Evolutionary conservation across 1,140 invertebrate genomes (phyloP).

Genomic region (Drosophila azteca): DNA sequence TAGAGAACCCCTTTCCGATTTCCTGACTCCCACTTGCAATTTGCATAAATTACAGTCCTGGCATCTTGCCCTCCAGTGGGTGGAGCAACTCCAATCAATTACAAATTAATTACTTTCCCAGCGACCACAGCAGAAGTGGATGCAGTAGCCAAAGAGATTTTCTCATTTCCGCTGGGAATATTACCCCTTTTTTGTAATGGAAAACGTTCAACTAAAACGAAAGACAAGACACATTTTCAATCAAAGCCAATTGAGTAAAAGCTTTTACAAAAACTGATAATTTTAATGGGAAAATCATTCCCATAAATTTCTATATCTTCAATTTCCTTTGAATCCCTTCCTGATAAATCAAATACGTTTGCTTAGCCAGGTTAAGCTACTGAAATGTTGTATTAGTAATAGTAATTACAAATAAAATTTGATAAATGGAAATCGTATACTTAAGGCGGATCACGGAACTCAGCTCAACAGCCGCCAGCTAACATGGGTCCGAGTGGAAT

Average conservation of each 20-base stretch:
- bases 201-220: background rate
- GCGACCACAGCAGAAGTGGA: conserved; percentile 22
- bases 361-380: too few species aligned
- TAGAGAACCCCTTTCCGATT: too few species aligned
- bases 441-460: too few species aligned
- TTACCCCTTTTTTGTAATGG: conserved; percentile 3
- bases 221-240: too few species aligned
- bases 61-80: too few species aligned
- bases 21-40: too few species aligned
- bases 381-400: background rate
- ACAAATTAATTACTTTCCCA: conserved; percentile 54
- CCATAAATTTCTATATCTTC: conserved; percentile 1
- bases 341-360: conserved; percentile 13
- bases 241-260: too few species aligned
- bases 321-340: conserved; percentile 24
- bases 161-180: conserved; percentile 39
- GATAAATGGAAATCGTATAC: background rate
- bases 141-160: conserved; percentile 1
- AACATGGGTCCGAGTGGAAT: too few species aligned
- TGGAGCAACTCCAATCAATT: conserved; percentile 45
- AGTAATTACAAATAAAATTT: conserved; percentile 21
- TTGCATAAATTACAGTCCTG: too few species aligned
- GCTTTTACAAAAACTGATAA: too few species aligned
- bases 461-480: too few species aligned
- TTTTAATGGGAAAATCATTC: conserved; percentile 7